Evolutionary conservation across 2,113 vertebrate genomes (phyloP).

Genomic region (Opisthocomus hoazin): DNA sequence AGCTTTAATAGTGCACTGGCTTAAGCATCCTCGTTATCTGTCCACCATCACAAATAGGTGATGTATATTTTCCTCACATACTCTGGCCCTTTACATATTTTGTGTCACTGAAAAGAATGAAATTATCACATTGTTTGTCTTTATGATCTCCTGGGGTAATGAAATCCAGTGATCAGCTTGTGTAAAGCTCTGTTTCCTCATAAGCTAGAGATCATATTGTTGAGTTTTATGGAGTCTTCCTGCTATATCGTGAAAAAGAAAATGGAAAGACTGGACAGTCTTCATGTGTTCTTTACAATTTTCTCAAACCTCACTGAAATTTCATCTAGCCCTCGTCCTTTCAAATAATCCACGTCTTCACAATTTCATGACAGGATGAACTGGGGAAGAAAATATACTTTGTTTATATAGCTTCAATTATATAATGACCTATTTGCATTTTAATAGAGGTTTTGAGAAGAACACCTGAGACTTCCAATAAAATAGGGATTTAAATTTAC

Average conservation of each 20-base stretch:
- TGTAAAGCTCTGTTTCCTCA: neutral
- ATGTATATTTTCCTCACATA: neutral
- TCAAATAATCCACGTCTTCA: neutral
- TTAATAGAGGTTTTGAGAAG: slow-evolving; percentile 64
- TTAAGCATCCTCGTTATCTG: neutral
- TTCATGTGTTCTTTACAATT: neutral
- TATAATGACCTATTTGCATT: slow-evolving; percentile 70
- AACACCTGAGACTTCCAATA: slow-evolving; percentile 61
- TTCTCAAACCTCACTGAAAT: neutral
- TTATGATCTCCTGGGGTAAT: neutral
- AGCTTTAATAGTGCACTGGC: neutral
- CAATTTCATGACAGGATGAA: slow-evolving; percentile 20
- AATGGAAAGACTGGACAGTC: neutral
- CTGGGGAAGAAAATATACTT: slow-evolving; percentile 22
- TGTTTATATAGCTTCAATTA: slow-evolving; percentile 65
- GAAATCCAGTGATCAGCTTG: neutral
- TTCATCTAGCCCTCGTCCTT: neutral
- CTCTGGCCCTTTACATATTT: neutral
- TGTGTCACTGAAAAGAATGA: neutral
- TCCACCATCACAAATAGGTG: neutral
- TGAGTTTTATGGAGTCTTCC: neutral
- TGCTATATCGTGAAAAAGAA: neutral
- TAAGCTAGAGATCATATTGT: neutral
- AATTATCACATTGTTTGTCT: neutral
- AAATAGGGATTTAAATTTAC: slow-evolving; percentile 62